phyloP scores from a whole-genome alignment of 2,888 invertebrate genomes.

The Drosophila subquinaria region DNA sequence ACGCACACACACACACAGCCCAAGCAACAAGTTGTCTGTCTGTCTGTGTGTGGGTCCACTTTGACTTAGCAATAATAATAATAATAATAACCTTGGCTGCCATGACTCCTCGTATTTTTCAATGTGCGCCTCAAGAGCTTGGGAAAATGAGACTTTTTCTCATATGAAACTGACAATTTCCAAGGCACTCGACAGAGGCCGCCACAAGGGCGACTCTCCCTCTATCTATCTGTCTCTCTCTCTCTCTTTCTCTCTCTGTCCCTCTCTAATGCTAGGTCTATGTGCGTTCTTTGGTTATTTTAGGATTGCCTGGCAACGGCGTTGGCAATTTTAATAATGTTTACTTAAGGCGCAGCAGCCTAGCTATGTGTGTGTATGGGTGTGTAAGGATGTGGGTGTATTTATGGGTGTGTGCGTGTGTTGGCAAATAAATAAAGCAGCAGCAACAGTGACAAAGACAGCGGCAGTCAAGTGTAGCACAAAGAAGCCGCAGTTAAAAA shows the following conservation, averaged over 20 bases:
- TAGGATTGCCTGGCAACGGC: slow-evolving; percentile 73
- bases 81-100: slow-evolving; percentile 78
- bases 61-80: slow-evolving; percentile 76
- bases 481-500: slow-evolving; percentile 37
- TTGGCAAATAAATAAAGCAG: slow-evolving; percentile 48
- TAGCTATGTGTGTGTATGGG: slow-evolving; percentile 20
- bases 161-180: slow-evolving; percentile 77
- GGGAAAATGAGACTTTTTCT: slow-evolving; percentile 44
- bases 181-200: slow-evolving; percentile 49
- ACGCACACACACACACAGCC: too few relatives aligned
- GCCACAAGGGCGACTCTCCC: slow-evolving; percentile 26
- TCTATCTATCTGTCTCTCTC: slow-evolving; percentile 1
- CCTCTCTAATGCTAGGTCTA: slow-evolving; percentile 17
- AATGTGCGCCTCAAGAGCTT: slow-evolving; percentile 52
- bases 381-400: slow-evolving; percentile 15
- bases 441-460: slow-evolving; percentile 18
- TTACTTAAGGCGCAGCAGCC: slow-evolving; percentile 74
- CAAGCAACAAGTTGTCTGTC: slow-evolving; percentile 67
- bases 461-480: slow-evolving; percentile 45
- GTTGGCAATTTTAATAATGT: slow-evolving; percentile 80
- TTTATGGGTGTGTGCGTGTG: slow-evolving; percentile 17
- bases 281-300: slow-evolving; percentile 67
- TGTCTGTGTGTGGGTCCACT: slow-evolving; percentile 58
- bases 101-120: slow-evolving; percentile 68
- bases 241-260: not conserved